Evolutionary conservation across 2,113 vertebrate species (phyloP).

Genomic region (Camelus dromedarius): DNA sequence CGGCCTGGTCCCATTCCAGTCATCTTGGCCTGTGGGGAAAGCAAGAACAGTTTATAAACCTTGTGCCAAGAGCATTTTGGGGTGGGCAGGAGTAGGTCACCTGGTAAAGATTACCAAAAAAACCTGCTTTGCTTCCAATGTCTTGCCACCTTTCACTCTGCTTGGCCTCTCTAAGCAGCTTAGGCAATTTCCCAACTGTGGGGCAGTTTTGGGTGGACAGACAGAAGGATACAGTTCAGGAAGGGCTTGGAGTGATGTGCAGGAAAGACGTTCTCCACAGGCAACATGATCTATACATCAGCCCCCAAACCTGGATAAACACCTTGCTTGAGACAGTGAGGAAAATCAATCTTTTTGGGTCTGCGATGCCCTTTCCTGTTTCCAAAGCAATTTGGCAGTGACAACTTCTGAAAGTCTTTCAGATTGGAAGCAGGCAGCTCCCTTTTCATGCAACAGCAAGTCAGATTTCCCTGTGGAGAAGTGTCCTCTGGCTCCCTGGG

Average conservation of each 20-base stretch:
- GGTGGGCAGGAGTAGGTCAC: neutral
- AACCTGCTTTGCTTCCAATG: neutral
- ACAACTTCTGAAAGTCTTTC: slow-evolving; percentile 28
- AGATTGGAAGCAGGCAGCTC: neutral
- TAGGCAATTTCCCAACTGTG: neutral
- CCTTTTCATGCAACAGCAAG: neutral
- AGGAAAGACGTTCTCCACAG: neutral
- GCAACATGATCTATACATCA: neutral
- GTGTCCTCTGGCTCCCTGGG: neutral
- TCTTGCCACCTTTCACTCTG: neutral
- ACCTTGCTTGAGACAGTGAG: slow-evolving; percentile 15
- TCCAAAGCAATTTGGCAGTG: slow-evolving; percentile 6
- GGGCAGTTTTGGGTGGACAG: neutral
- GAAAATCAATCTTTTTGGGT: slow-evolving; percentile 28
- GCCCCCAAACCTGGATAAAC: neutral
- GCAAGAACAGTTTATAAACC: slow-evolving; percentile 63
- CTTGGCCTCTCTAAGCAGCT: neutral
- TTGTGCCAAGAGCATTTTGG: neutral
- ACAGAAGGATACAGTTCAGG: neutral
- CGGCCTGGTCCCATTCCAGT: slow-evolving; percentile 94
- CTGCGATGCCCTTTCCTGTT: neutral
- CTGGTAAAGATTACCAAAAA: neutral
- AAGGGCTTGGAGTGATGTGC: neutral
- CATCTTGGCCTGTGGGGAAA: slow-evolving; percentile 92
- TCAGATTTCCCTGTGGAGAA: neutral